Evolutionary conservation across 2,797 vertebrate species (phyloP).

Genomic region (Fistularia tabacaria): DNA sequence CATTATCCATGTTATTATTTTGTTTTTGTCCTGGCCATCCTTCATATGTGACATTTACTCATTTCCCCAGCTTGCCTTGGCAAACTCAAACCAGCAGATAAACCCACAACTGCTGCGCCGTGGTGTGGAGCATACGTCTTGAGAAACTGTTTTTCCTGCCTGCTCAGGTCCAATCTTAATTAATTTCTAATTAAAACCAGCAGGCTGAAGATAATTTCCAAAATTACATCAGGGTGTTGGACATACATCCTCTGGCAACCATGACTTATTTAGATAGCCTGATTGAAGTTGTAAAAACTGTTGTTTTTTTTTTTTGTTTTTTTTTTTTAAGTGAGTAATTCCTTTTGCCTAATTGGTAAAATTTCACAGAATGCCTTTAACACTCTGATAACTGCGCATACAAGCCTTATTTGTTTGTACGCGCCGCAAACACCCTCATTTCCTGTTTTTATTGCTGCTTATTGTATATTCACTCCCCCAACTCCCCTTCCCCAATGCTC

Average conservation of each 20-base stretch:
- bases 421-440: slow-evolving; percentile 6
- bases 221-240: slow-evolving; percentile 35
- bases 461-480: neutral
- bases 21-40: neutral
- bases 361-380: no score
- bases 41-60: slow-evolving; percentile 5
- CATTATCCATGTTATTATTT: slow-evolving; percentile 4
- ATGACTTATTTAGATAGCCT: slow-evolving; percentile 25
- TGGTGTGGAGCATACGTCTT: slow-evolving; percentile 19
- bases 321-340: neutral
- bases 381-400: no score
- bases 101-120: slow-evolving; percentile 10
- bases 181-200: slow-evolving; percentile 55
- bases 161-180: slow-evolving; percentile 41
- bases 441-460: slow-evolving; percentile 7
- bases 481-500: neutral
- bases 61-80: slow-evolving; percentile 7
- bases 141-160: slow-evolving; percentile 18
- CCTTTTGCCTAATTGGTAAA: no score
- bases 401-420: slow-evolving; percentile 1
- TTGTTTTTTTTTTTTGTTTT: no score
- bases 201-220: slow-evolving; percentile 41
- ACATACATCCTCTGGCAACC: slow-evolving; percentile 17
- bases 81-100: slow-evolving; percentile 1
- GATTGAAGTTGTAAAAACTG: slow-evolving; percentile 3